Percentiles rank a stretch among this genome's conserved stretches.
These are phyloP conservation scores for Ibycter americanus DNA, from an alignment of 2,797 vertebrate genomes.

Conservation along the genomic window DNA sequence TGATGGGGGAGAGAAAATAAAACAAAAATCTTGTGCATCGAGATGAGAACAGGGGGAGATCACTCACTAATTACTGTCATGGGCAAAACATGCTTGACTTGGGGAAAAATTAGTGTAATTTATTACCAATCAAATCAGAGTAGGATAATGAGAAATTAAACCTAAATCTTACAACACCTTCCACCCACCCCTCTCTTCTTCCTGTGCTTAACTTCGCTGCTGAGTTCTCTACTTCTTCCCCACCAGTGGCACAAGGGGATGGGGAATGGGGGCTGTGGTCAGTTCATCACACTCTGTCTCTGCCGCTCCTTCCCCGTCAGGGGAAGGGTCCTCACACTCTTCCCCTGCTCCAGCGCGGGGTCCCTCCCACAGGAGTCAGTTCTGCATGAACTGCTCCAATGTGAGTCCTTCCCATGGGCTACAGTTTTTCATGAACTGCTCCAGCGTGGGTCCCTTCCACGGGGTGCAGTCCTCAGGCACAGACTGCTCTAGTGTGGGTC, in stretches of 20 bases:
- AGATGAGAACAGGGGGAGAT: background rate
- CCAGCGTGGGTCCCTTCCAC: accelerated
- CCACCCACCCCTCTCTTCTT: background rate
- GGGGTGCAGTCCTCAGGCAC: background rate
- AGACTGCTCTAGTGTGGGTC: background rate
- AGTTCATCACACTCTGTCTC: background rate
- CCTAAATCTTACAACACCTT: background rate
- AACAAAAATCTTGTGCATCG: background rate
- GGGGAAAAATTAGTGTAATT: background rate
- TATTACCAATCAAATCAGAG: background rate
- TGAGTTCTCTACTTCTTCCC: background rate
- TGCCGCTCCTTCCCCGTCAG: background rate
- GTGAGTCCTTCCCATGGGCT: background rate
- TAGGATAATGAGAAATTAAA: background rate
- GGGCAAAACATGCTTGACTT: background rate
- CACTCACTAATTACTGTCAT: background rate
- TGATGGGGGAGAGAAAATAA: background rate
- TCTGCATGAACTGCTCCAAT: background rate
- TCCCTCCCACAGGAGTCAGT: background rate
- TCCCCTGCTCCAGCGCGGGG: background rate
- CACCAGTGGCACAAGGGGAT: background rate
- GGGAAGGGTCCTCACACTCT: background rate
- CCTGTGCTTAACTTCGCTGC: background rate
- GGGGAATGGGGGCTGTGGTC: background rate
- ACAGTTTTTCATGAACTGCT: background rate